These are phyloP conservation scores for Isoperla grammatica DNA, from an alignment of 2,888 invertebrate species.

Conservation along the genomic window DNA sequence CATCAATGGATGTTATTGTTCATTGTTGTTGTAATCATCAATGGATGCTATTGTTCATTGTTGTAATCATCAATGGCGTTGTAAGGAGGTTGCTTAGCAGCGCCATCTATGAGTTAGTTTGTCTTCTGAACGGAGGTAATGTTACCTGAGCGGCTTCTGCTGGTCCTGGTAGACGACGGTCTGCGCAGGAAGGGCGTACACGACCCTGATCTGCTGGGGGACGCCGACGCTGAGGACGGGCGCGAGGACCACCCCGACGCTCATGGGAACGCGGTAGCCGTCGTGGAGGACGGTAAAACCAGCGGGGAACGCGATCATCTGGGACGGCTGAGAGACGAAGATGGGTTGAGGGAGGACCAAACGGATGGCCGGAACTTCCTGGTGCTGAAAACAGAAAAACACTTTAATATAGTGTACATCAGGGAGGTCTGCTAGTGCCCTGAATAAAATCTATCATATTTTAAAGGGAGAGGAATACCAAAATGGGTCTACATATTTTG, in stretches of 20 bases:
- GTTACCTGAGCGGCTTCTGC: constrained; percentile 32
- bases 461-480: too few species aligned
- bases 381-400: constrained; percentile 31
- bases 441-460: too few species aligned
- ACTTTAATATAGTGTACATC: too few species aligned
- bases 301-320: constrained; percentile 44
- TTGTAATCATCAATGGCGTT: too few species aligned
- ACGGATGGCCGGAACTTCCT: constrained; percentile 45
- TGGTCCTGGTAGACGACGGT: constrained; percentile 35
- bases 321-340: constrained; percentile 41
- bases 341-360: constrained; percentile 43
- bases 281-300: constrained; percentile 42
- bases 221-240: constrained; percentile 39
- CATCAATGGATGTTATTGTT: too few species aligned
- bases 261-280: constrained; percentile 42
- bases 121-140: too few species aligned
- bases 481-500: too few species aligned
- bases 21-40: too few species aligned
- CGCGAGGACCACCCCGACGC: constrained; percentile 45
- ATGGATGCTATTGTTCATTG: too few species aligned
- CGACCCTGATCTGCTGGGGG: constrained; percentile 42
- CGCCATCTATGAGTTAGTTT: too few species aligned
- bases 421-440: too few species aligned
- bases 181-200: constrained; percentile 45
- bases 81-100: too few species aligned